Conservation (phyloP, 1,140 invertebrate species). For the Ptiloglossa arizonensis region DNA sequence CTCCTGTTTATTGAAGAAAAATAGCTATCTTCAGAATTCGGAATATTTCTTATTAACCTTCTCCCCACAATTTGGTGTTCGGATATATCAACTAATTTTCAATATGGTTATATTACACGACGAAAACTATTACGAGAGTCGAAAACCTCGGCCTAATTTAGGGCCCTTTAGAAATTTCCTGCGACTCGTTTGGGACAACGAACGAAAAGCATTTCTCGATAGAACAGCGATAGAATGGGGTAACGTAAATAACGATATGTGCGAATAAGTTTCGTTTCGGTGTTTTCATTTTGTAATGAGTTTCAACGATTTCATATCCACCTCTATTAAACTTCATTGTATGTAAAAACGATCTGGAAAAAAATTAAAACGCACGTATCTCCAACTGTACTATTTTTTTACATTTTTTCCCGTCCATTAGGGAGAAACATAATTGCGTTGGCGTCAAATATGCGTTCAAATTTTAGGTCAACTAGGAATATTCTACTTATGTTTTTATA, state of each 20-base stretch:
- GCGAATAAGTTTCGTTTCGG: not conserved
- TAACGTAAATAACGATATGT: conserved; percentile 68
- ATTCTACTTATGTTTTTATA: conserved; percentile 94
- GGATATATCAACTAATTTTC: not conserved
- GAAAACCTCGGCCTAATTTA: conserved; percentile 72
- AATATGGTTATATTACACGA: conserved; percentile 74
- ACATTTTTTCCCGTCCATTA: not conserved
- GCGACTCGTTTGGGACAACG: conserved; percentile 85
- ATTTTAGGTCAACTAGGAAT: conserved; percentile 86
- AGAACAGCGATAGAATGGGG: conserved; percentile 89
- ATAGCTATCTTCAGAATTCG: conserved; percentile 7
- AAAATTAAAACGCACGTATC: not conserved
- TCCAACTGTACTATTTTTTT: too few relatives aligned
- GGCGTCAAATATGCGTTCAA: not conserved
- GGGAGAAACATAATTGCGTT: not conserved
- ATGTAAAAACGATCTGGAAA: not conserved
- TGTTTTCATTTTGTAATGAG: not conserved
- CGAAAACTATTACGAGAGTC: conserved; percentile 71
- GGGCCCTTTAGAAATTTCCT: conserved; percentile 66
- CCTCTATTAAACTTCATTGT: not conserved
- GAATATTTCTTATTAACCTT: not conserved
- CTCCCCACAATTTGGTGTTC: not conserved
- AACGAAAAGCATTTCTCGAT: conserved; percentile 86
- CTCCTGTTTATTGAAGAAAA: too few relatives aligned
- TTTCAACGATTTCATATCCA: not conserved